A percentile compares a stretch with the other conserved stretches of the same genome.
These are phyloP conservation scores for Mus pahari DNA, from an alignment of 2,113 vertebrate species.

Conservation along the genomic window DNA sequence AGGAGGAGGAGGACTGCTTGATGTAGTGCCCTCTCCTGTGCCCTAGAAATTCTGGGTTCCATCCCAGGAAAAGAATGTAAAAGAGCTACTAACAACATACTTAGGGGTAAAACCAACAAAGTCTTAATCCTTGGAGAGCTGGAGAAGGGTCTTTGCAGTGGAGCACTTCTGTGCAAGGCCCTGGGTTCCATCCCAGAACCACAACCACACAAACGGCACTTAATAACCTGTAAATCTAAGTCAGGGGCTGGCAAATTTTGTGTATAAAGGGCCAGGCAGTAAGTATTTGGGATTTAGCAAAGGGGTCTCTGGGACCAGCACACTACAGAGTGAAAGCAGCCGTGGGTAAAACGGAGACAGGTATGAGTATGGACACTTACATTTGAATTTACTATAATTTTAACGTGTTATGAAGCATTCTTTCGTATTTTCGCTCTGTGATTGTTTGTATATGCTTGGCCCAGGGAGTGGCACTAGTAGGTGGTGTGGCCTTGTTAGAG, in stretches of 20 bases:
- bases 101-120: neutral
- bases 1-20: too few species aligned
- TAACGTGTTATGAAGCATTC: neutral
- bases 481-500: too few species aligned
- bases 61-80: neutral
- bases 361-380: fast-evolving
- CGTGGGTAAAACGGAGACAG: fast-evolving
- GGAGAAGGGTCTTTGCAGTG: neutral
- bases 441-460: too few species aligned
- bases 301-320: neutral
- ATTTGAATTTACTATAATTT: neutral
- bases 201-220: neutral
- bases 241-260: neutral
- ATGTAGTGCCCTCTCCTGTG: too few species aligned
- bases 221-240: neutral
- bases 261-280: neutral
- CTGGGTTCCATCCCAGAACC: neutral
- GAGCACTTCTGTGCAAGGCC: neutral
- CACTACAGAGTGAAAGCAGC: fast-evolving
- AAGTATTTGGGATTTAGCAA: neutral
- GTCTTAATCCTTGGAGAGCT: neutral
- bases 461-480: too few species aligned
- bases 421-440: neutral
- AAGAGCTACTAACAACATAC: neutral
- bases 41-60: neutral